phyloP scores from a whole-genome alignment of 2,113 vertebrate species.

The Isurus oxyrinchus region DNA sequence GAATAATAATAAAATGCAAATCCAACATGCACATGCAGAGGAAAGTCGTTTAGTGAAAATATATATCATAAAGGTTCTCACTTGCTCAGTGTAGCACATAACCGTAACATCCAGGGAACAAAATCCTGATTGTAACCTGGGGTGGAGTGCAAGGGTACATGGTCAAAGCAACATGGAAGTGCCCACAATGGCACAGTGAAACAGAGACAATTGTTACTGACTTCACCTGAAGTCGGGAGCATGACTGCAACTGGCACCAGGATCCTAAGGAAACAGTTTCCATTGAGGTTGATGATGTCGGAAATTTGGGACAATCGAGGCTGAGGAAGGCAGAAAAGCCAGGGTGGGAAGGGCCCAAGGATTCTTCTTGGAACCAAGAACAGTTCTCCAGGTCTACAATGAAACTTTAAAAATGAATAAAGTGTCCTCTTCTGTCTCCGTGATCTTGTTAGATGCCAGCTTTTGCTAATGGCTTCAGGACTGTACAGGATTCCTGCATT shows the following conservation, averaged over 20 bases:
- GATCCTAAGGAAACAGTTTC: neutral
- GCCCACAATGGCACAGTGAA: neutral
- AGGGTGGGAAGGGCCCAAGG: neutral
- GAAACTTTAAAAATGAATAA: neutral
- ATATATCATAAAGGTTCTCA: neutral
- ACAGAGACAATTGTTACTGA: neutral
- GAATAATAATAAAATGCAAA: neutral
- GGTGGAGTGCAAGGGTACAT: neutral
- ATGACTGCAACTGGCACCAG: neutral
- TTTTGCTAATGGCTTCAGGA: neutral
- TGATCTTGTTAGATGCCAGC: neutral
- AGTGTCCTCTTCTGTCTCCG: neutral
- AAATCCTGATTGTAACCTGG: neutral
- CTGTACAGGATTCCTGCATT: neutral
- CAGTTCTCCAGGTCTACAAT: neutral
- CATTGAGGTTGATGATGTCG: neutral
- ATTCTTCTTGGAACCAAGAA: neutral
- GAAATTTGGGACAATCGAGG: neutral
- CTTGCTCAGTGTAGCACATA: neutral
- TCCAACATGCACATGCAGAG: neutral
- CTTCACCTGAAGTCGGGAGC: neutral
- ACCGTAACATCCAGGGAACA: neutral
- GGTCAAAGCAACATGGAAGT: neutral
- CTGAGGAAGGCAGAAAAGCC: neutral
- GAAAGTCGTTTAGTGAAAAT: neutral